These are phyloP conservation scores for Platypus cylindrus DNA, from an alignment of 2,888 invertebrate species.

Conservation along the genomic window DNA sequence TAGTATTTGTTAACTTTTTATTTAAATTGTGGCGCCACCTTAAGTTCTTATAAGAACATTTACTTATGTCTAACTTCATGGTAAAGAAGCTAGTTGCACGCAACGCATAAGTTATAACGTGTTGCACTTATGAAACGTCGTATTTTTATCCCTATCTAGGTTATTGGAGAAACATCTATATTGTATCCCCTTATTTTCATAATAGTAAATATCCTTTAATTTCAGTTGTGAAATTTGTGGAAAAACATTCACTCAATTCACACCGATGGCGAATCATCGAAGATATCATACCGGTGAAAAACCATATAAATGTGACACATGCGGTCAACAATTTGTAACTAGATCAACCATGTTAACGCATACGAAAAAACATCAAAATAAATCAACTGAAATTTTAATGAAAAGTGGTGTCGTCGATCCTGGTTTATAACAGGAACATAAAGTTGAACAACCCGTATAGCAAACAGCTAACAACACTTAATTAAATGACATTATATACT, in stretches of 20 bases:
- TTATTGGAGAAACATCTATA: no score
- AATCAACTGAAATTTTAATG: neutral
- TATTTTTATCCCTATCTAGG: no score
- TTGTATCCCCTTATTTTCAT: no score
- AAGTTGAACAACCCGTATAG: constrained; percentile 3
- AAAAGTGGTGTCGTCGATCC: constrained; percentile 2
- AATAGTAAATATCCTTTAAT: no score
- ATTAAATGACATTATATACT: constrained; percentile 19
- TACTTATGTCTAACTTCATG: no score
- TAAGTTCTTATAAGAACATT: no score
- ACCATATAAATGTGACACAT: constrained; percentile 47
- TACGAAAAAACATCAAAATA: constrained; percentile 38
- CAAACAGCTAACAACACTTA: constrained; percentile 18
- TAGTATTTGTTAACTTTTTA: no score
- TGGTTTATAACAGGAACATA: no score
- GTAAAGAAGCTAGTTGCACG: no score
- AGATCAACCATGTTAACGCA: constrained; percentile 47
- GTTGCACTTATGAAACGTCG: no score
- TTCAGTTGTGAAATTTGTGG: constrained; percentile 46
- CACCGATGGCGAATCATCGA: constrained; percentile 51
- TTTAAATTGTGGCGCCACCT: no score
- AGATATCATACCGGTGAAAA: constrained; percentile 48
- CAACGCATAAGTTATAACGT: no score
- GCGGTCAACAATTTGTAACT: constrained; percentile 44
- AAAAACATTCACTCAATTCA: constrained; percentile 49